These are phyloP conservation scores for Calypte anna DNA, from an alignment of 2,113 vertebrate species.

Conservation along the genomic window DNA sequence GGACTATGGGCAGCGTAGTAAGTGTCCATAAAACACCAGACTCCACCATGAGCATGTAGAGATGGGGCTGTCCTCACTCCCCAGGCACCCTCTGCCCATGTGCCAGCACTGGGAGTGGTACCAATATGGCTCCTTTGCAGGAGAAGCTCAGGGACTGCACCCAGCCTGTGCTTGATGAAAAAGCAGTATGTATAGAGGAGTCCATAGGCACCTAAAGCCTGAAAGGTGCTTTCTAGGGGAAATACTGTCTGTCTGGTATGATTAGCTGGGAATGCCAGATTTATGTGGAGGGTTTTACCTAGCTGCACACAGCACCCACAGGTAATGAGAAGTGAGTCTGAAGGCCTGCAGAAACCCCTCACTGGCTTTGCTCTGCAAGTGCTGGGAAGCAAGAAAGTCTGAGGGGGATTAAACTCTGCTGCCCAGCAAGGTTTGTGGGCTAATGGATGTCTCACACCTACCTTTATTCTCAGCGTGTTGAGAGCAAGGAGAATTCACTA, in stretches of 20 bases:
- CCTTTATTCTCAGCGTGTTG: not conserved
- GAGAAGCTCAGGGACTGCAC: not conserved
- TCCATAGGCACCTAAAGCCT: not conserved
- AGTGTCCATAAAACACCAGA: not conserved
- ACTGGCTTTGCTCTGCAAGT: not conserved
- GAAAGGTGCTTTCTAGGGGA: not conserved
- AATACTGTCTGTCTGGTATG: not conserved
- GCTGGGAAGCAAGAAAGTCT: not conserved
- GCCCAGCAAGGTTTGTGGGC: not conserved
- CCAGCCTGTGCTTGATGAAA: not conserved
- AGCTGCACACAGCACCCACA: accelerated
- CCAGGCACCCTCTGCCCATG: accelerated
- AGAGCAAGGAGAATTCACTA: not conserved
- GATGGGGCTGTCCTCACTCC: not conserved
- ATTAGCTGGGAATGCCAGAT: not conserved
- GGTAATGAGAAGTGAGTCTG: not conserved
- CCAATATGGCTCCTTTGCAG: accelerated
- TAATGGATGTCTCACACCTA: not conserved
- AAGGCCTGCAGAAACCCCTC: not conserved
- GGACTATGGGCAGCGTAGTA: not conserved
- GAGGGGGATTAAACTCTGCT: not conserved
- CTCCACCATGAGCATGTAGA: accelerated
- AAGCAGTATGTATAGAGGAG: not conserved
- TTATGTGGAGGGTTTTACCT: not conserved
- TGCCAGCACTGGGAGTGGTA: not conserved